Conservation (phyloP, 2,888 invertebrate species). For the Drosophila kuntzei region DNA sequence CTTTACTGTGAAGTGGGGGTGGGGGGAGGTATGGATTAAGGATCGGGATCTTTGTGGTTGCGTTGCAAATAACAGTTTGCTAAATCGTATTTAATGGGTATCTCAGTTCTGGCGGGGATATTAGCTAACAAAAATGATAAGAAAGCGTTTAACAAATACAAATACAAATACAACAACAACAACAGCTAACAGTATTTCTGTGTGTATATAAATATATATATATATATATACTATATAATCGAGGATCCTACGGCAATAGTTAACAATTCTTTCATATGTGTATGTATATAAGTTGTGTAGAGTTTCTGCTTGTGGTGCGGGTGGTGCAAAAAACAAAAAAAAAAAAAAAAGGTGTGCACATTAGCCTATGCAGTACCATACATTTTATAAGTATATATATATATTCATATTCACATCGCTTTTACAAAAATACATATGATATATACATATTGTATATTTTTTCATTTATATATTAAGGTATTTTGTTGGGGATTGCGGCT, state of each 20-base stretch:
- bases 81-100: slow-evolving; percentile 7
- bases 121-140: slow-evolving; percentile 33
- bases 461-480: slow-evolving; percentile 8
- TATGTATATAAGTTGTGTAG: slow-evolving; percentile 16
- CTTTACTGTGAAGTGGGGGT: neutral
- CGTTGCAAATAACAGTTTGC: slow-evolving; percentile 68
- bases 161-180: slow-evolving; percentile 22
- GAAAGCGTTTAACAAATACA: slow-evolving; percentile 19
- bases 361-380: slow-evolving; percentile 10
- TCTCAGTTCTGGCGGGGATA: slow-evolving; percentile 26
- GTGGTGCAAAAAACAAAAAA: slow-evolving; percentile 6
- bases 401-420: slow-evolving; percentile 21
- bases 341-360: neutral
- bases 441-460: slow-evolving; percentile 5
- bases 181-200: slow-evolving; percentile 17
- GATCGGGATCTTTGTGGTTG: neutral
- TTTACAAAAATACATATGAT: slow-evolving; percentile 34
- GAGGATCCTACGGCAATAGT: slow-evolving; percentile 52
- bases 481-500: slow-evolving; percentile 11
- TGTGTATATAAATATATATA: slow-evolving; percentile 9
- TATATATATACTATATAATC: slow-evolving; percentile 11
- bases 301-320: slow-evolving; percentile 13
- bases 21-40: no score
- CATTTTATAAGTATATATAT: slow-evolving; percentile 17
- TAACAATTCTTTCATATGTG: slow-evolving; percentile 42